Evolutionary conservation across 2,797 vertebrate species (phyloP), one percentile per base, ranked within the genome.

Genomic region (Tadarida brasiliensis): DNA sequence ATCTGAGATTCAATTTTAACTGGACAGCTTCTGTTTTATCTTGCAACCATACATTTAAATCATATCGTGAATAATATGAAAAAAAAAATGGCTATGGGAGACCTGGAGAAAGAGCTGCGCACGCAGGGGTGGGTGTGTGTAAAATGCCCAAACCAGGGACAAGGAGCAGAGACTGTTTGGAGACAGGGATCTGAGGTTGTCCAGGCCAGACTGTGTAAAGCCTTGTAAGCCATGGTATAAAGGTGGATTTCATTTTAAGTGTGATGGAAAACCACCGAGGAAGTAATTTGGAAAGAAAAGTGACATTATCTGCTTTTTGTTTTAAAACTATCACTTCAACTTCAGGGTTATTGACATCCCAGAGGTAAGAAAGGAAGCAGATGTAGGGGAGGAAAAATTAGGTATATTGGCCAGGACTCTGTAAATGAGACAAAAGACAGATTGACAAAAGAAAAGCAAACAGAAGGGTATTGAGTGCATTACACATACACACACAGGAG

Each of bases 1-100:
- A 88, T 76, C 88, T 92, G 22, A 90, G 93, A 74, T 83, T 89
- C 65, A 93, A 44, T 71, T 91, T 33, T 84, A 81, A 82, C 44
- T 85, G 24, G 24, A 10, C 15, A 11, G 84, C 24, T 87, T 90
- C 65, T 94, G 51, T 59, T 91, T 94, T 91, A 65, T 80, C 81
- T 96, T 92, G 68, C 49, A 90, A 71, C 2, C 1, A 12, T 67
- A 22, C 20, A 59, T 68, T 89, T 68, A 86, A 80, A 91, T 84
- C 8, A 4, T 15, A 68, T 87, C 49, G 6, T 87, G 54, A 77
- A 76, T 87, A 76, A 87, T 77, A 28, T 90, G 81, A 83, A 83
- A 74, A 83, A 83, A 74, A 80, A 17, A 10, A 5, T 24, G 28
- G 35, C 28, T 33, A 16, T 59, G 7, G 19, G 39, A 51, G 26